These are phyloP conservation scores for Cuculus canorus DNA, from an alignment of 2,797 vertebrate genomes.

Conservation along the genomic window DNA sequence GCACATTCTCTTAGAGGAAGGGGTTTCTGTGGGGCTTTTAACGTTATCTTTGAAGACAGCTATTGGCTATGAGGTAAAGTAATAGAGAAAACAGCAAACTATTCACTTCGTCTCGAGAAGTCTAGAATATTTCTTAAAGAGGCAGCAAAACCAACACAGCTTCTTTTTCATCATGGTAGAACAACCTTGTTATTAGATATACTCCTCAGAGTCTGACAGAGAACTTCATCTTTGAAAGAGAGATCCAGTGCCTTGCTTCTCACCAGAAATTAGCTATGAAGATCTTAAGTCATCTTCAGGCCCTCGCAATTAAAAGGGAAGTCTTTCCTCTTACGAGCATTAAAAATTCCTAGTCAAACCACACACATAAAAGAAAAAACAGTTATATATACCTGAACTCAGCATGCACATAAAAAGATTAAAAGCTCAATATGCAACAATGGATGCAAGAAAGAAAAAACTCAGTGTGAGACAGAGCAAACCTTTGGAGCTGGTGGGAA, in stretches of 20 bases:
- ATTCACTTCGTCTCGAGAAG: neutral
- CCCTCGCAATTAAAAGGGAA: neutral
- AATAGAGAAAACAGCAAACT: slow-evolving; percentile 3
- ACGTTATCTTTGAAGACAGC: neutral
- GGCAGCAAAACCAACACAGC: neutral
- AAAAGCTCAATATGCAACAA: neutral
- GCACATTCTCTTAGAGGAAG: neutral
- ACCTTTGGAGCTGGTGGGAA: slow-evolving; percentile 21
- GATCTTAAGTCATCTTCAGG: neutral
- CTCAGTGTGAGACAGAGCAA: neutral
- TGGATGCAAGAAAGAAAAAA: neutral
- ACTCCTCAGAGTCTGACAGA: neutral
- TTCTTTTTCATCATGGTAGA: neutral
- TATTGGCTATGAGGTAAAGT: neutral
- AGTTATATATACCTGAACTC: neutral
- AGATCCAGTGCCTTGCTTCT: neutral
- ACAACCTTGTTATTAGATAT: neutral
- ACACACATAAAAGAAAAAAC: neutral
- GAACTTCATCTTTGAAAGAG: neutral
- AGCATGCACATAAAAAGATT: neutral
- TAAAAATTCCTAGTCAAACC: neutral
- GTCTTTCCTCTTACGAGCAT: neutral
- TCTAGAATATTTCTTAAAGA: slow-evolving; percentile 30
- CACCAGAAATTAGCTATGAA: neutral
- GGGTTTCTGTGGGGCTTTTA: neutral